Evolutionary conservation across 2,797 vertebrate species (phyloP), one percentile per base, ranked within the genome.

Genomic region (Champsocephalus esox): DNA sequence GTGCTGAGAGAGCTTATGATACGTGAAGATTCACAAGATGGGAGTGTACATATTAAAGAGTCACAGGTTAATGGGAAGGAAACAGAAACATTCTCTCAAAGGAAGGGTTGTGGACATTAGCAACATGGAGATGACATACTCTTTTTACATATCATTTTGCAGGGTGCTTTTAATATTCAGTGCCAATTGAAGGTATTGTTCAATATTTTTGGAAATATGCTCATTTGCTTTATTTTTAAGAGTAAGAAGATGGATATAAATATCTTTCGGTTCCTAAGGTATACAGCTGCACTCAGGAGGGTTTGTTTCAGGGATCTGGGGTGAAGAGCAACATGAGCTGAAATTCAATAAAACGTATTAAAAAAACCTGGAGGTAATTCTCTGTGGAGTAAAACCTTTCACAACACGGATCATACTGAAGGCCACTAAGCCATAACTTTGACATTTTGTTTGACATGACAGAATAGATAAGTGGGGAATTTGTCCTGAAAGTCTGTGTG

Each of bases 31-130:
- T 89, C 84, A 59, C 84, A 73, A 89, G 84, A 87, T 86, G 91
- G 93, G 92, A 93, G 81, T 79, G 83, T 87, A 90, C 82, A 87
- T 87, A 94, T 92, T 92, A 92, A 92, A 88, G 21, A 80, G 87
- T 89, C 88, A 87, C 76, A 86, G 84, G 93, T 95, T 96, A 95
- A 94, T 93, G 85, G 93, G 92, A 93, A 85, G 85, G 86, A 89
- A 88, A 90, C 78, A 81, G 67, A 79, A 68, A 85, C 80, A 89
- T 87, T 92, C 82, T 89, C 68, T 83, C 73, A 81, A 75, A 83
- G 74, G 80, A 75, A 76, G 79, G 78, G 81, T 38, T 81, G 80
- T 74, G 59, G 63, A 66, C 43, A 79, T 72, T 60, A 34, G 21
- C 73, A 44, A 79, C 55, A 79, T 72, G 51, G n/a, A 63, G 41